phyloP scores from a whole-genome alignment of 2,797 vertebrate species.

The Esox lucius region DNA sequence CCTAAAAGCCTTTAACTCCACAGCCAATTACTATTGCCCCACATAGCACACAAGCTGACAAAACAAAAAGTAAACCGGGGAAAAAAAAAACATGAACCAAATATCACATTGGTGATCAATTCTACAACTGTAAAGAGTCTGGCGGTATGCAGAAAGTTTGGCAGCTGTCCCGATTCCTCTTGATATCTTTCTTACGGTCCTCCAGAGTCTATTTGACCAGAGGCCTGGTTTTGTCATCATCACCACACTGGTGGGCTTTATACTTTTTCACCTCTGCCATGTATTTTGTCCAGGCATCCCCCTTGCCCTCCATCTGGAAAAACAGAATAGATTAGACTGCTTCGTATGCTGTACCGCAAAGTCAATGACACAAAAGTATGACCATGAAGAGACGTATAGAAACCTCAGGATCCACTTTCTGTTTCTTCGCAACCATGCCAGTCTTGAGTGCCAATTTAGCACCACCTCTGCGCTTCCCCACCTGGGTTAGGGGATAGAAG shows the following conservation, averaged over 20 bases:
- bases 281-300: constrained; percentile 94
- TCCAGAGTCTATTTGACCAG: constrained; percentile 84
- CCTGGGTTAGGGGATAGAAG: constrained; percentile 97
- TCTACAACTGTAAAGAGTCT: constrained; percentile 30
- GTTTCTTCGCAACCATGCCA: constrained; percentile 96
- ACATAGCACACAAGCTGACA: constrained; percentile 34
- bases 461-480: constrained; percentile 96
- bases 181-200: not conserved
- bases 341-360: not conserved
- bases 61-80: constrained; percentile 18
- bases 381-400: not conserved
- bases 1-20: constrained; percentile 39
- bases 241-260: constrained; percentile 95
- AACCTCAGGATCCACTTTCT: constrained; percentile 89
- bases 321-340: not conserved
- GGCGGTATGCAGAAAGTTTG: constrained; percentile 55
- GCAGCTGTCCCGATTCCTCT: constrained; percentile 30
- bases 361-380: not conserved
- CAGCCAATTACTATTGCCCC: constrained; percentile 39
- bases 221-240: constrained; percentile 94
- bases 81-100: constrained; percentile 10
- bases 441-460: constrained; percentile 94
- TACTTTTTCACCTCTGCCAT: constrained; percentile 98
- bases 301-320: constrained; percentile 78
- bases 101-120: constrained; percentile 39